A percentile compares a stretch with the other conserved stretches of the same genome.
These are phyloP conservation scores for Pionites leucogaster DNA, from an alignment of 2,113 vertebrate genomes.

Conservation along the genomic window DNA sequence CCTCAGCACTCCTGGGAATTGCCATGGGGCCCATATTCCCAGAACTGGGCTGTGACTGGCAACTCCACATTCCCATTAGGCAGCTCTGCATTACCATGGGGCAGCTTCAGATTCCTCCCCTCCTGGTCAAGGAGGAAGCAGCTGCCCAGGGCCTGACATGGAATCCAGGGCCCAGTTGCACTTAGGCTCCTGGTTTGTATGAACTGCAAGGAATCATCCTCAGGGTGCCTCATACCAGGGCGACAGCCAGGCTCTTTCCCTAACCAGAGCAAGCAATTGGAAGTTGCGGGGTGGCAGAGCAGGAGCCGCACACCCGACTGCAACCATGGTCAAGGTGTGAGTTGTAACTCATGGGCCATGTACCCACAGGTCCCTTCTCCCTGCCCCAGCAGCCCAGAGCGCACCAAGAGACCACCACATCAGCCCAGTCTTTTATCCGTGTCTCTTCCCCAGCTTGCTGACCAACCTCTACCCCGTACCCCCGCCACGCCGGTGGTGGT, in stretches of 20 bases:
- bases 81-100: neutral
- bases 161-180: neutral
- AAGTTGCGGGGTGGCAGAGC: rapidly evolving
- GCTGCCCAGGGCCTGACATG: neutral
- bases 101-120: neutral
- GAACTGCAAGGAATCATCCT: neutral
- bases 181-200: neutral
- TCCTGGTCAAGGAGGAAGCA: neutral
- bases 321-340: neutral
- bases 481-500: rapidly evolving
- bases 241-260: neutral
- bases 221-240: neutral
- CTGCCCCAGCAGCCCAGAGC: neutral
- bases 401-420: neutral
- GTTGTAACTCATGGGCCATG: neutral
- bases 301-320: rapidly evolving
- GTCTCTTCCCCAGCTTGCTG: neutral
- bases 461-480: neutral
- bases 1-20: neutral
- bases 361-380: neutral
- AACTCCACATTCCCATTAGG: neutral
- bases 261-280: neutral
- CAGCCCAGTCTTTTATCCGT: neutral
- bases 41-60: neutral
- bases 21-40: rapidly evolving